These are phyloP conservation scores for Saxidomus purpurata DNA, from an alignment of 1,140 invertebrate genomes.

Conservation along the genomic window DNA sequence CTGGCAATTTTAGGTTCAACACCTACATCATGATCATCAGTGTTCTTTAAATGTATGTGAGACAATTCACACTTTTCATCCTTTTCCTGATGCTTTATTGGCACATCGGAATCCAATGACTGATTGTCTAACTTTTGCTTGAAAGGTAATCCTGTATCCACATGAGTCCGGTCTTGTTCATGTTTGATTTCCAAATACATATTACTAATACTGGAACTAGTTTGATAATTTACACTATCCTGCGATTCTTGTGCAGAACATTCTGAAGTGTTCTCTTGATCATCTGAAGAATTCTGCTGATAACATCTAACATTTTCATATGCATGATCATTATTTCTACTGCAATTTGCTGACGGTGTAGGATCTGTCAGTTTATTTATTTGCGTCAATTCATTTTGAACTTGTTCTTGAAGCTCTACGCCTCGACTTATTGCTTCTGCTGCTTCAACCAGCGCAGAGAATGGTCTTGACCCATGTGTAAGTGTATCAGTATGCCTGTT, in stretches of 20 bases:
- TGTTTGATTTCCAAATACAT: too few species aligned
- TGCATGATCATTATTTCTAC: neutral
- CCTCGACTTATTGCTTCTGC: slow-evolving; percentile 60
- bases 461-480: slow-evolving; percentile 37
- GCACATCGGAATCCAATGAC: too few species aligned
- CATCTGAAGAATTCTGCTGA: neutral
- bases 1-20: too few species aligned
- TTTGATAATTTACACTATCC: neutral
- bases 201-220: too few species aligned
- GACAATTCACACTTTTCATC: too few species aligned
- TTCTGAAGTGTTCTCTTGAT: slow-evolving; percentile 10
- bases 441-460: slow-evolving; percentile 64
- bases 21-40: too few species aligned
- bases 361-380: neutral
- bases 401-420: slow-evolving; percentile 50
- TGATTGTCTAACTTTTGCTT: neutral
- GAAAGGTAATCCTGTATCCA: neutral
- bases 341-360: neutral
- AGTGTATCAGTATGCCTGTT: neutral
- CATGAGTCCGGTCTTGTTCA: too few species aligned
- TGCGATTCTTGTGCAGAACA: slow-evolving; percentile 26
- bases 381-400: slow-evolving; percentile 39
- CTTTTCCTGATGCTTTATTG: too few species aligned
- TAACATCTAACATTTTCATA: neutral
- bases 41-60: too few species aligned